Conservation (phyloP, 2,888 invertebrate genomes). For the Cremastobaeus sp. region DNA sequence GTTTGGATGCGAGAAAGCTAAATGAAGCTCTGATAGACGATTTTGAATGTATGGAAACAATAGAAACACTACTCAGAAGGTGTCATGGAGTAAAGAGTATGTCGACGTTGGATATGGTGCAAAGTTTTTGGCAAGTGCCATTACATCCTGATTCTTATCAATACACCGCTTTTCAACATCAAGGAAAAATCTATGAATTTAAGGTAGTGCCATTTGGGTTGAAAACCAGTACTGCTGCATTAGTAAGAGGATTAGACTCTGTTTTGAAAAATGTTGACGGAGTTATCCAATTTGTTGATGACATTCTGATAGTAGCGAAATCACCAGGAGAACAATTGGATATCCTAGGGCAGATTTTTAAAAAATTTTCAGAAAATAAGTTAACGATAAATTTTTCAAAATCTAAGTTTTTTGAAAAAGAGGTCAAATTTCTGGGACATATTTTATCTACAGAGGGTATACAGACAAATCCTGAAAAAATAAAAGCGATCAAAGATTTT, state of each 20-base stretch:
- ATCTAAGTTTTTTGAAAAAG: conserved; percentile 74
- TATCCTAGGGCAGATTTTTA: not conserved
- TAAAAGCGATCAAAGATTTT: conserved; percentile 20
- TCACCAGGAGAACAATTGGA: not conserved
- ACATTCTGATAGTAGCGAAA: not conserved
- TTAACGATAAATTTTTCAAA: too few species aligned
- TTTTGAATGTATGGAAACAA: too few species aligned
- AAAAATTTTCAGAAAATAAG: not conserved
- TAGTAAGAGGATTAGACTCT: not conserved
- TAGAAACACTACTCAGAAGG: conserved; percentile 1
- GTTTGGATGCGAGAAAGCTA: too few species aligned
- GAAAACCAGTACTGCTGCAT: conserved; percentile 2
- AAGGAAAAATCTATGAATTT: conserved; percentile 13
- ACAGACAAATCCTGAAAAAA: conserved; percentile 35
- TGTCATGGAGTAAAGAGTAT: too few species aligned
- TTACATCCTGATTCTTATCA: conserved; percentile 2
- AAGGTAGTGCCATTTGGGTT: conserved; percentile 11
- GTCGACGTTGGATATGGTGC: conserved; percentile 2
- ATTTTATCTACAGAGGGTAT: conserved; percentile 19
- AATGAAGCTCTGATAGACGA: too few species aligned
- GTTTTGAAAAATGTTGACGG: not conserved
- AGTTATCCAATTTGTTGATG: not conserved
- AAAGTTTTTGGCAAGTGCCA: conserved; percentile 17
- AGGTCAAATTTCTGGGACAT: conserved; percentile 6
- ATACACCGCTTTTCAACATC: conserved; percentile 6